These are phyloP conservation scores for Zophobas morio DNA, from an alignment of 1,140 invertebrate species.

Conservation along the genomic window DNA sequence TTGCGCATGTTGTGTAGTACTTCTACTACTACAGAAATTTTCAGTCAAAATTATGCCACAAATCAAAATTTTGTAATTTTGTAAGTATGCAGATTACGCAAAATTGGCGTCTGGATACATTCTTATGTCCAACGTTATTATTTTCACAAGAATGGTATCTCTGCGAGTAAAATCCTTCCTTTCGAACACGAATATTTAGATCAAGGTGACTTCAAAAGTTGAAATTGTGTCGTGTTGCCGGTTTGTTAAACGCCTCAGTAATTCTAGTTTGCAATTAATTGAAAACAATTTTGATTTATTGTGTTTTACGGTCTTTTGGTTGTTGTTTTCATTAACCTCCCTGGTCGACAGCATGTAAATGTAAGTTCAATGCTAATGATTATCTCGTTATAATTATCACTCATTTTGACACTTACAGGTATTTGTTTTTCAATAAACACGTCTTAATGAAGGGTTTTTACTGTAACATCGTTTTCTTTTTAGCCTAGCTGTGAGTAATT, in stretches of 20 bases:
- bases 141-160: constrained; percentile 29
- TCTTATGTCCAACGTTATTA: constrained; percentile 26
- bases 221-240: constrained; percentile 1
- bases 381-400: neutral
- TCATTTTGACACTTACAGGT: neutral
- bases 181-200: neutral
- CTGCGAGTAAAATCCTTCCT: too few relatives aligned
- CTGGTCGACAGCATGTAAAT: too few relatives aligned
- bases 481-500: neutral
- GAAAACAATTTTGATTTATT: neutral
- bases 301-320: neutral
- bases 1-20: too few relatives aligned
- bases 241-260: neutral
- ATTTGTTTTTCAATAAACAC: constrained; percentile 4
- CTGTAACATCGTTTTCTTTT: neutral
- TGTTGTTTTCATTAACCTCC: neutral
- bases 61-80: neutral
- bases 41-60: neutral
- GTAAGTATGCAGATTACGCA: neutral
- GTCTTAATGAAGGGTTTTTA: constrained; percentile 1
- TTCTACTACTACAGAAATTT: neutral
- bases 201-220: neutral
- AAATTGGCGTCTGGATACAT: neutral
- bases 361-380: neutral
- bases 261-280: too few relatives aligned